Evolutionary conservation across 2,113 vertebrate species (phyloP), one percentile per base, ranked within the genome.

Genomic region (Pelodiscus sinensis): DNA sequence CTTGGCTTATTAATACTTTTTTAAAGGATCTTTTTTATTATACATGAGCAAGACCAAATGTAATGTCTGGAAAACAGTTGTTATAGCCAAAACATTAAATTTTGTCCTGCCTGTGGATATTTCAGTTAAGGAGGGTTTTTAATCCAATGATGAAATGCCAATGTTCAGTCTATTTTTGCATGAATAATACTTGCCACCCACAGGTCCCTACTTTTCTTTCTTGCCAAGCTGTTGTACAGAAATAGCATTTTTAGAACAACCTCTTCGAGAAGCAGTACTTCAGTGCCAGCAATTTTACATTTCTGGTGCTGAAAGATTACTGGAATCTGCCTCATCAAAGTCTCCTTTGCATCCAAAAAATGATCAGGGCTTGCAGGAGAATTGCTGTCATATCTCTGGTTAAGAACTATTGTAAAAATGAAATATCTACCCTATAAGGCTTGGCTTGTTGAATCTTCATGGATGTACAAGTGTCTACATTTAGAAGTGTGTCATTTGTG

Each of bases 161-260:
- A 27, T 95, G 90, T 97, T 97, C 96, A 92, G 95, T 97, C 96
- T 97, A 87, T 97, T 98, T 98, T 97, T 97, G 85, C 95, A 91
- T 96, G 94, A 97, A 95, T 98, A 97, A 96, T 97, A 90, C 87
- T 94, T 96, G 95, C 94, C 95, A 97, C 97, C 96, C 97, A 96
- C 95, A 93, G 95, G 96, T 97, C 95, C 57, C 95, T 62, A 57
- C 84, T 97, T 96, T 90, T 88, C 92, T 95, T 94, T 95, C 84
- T 94, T 97, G 96, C 96, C 97, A 98, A 97, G 95, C 94, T 96
- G 90, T 97, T 97, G 93, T 89, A 94, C 82, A 94, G 92, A 97
- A 94, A 96, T 96, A 94, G 71, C 96, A 95, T 83, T 97, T 97
- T 97, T 96, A 97, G 93, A 94, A 90, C 82, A 96, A 94, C 95